Base-by-base conservation (phyloP, 2,888 invertebrate genomes). In the Brachyptera risi region DNA sequence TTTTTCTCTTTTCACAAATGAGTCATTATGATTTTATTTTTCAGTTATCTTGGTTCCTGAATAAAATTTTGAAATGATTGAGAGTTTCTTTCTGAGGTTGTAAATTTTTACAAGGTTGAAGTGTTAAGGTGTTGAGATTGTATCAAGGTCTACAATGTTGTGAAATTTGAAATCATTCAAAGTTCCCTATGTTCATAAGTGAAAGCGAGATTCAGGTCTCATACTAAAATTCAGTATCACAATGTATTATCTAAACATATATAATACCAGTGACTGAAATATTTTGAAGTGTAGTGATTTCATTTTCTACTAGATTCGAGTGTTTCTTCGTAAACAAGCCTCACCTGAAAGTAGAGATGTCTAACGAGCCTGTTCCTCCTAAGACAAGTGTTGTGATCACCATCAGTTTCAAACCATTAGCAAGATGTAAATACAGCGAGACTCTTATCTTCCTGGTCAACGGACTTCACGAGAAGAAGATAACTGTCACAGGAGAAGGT, bases 401-500 rank as follows among this genome's bases (percentile, higher is more conserved):
- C 1, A 77, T 85, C 57, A 76, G 72, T 68, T 85, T 85, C 66
- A 79, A 79, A 62, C 85, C 85, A 0, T 76, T 76, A 60, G 76
- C 78, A 68, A 74, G 78, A 5, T 75, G 73, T 51, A 71, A 73
- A 58, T 84, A 84, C 66, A 75, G 76, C 61, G 79, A 81, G 47
- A 76, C 74, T 44, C 64, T 85, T 19, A 72, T 75, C 50, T 82
- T 85, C 70, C 76, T 75, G 68, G 75, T 83, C 0, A 81, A 84
- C 68, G 80, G 80, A 3, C 17, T 23, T 4, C 71, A 79, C 23
- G 77, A 78, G 65, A 78, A 80, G 68, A 76, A 77, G 68, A 74
- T 85, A 17, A 75, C 70, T 21, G 73, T 85, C 40, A 76, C 68
- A 66, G 85, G 85, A 61, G 81, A 82, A 77, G 84, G 83, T 11